A percentile compares a stretch with the other conserved stretches of the same genome.
phyloP scores from a whole-genome alignment of 2,888 invertebrate species.

The Sminthurinus aureus region DNA sequence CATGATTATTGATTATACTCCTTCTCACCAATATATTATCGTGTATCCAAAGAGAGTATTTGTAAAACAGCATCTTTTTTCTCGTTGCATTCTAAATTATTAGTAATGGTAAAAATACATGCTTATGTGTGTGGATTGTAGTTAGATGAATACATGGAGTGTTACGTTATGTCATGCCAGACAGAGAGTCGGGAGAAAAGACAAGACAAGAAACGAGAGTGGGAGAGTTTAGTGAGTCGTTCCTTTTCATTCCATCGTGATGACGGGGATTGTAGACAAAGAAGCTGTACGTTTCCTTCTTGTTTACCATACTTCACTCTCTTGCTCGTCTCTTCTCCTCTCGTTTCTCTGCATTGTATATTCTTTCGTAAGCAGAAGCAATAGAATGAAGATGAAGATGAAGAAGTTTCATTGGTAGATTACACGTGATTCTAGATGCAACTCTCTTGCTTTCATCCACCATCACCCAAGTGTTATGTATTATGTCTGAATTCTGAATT shows the following conservation, averaged over 20 bases:
- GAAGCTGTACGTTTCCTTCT: background rate
- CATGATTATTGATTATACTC: too few relatives aligned
- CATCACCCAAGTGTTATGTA: background rate
- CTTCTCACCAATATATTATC: too few relatives aligned
- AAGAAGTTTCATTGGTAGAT: constrained; percentile 6
- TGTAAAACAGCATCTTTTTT: too few relatives aligned
- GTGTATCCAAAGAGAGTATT: too few relatives aligned
- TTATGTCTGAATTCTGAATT: background rate
- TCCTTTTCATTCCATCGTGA: constrained; percentile 22
- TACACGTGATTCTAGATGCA: constrained; percentile 8
- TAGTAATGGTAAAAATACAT: background rate
- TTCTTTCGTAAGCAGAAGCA: constrained; percentile 8
- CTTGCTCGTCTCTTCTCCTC: constrained; percentile 7
- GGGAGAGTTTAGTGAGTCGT: constrained; percentile 16
- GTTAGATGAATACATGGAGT: background rate
- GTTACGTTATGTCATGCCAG: constrained; percentile 1
- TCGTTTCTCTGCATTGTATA: background rate
- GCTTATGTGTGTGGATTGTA: background rate
- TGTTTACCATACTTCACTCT: constrained; percentile 12
- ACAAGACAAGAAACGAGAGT: background rate
- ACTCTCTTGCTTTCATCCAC: background rate
- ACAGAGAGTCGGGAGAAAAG: constrained; percentile 14
- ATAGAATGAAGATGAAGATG: background rate
- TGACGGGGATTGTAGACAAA: constrained; percentile 21
- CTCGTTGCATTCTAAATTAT: too few relatives aligned